Conservation (phyloP, 1,140 invertebrate genomes). For the Orchesella cincta region DNA sequence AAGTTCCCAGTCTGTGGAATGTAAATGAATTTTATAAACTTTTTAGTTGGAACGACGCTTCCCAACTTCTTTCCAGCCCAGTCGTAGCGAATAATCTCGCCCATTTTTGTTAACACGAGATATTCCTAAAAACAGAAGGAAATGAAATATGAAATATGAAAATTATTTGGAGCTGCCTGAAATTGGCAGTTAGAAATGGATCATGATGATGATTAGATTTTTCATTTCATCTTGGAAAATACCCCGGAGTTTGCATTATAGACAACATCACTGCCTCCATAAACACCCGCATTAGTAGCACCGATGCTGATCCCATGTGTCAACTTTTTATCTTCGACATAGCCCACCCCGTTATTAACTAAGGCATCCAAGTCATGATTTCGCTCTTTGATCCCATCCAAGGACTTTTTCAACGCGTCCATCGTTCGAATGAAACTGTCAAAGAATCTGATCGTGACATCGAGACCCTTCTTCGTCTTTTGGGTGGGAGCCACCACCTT, state of each 20-base stretch:
- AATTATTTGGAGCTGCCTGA: neutral
- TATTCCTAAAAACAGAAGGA: slow-evolving; percentile 37
- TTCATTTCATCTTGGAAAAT: no score
- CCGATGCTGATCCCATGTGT: slow-evolving; percentile 45
- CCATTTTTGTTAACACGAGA: slow-evolving; percentile 35
- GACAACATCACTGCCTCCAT: slow-evolving; percentile 40
- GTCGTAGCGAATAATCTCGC: slow-evolving; percentile 38
- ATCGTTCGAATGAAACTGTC: slow-evolving; percentile 40
- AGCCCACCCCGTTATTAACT: slow-evolving; percentile 41
- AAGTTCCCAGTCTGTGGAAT: slow-evolving; percentile 29
- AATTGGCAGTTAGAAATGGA: no score
- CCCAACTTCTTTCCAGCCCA: slow-evolving; percentile 34
- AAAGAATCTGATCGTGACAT: slow-evolving; percentile 38
- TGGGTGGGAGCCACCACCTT: neutral
- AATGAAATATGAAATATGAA: slow-evolving; percentile 15
- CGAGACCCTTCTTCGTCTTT: slow-evolving; percentile 14
- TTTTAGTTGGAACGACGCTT: slow-evolving; percentile 27
- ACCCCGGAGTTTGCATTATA: slow-evolving; percentile 45
- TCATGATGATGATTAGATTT: no score
- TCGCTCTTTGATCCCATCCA: slow-evolving; percentile 30
- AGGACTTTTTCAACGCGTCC: slow-evolving; percentile 36
- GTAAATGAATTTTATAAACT: slow-evolving; percentile 43
- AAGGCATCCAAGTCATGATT: slow-evolving; percentile 32
- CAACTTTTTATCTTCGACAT: slow-evolving; percentile 41
- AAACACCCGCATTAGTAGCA: slow-evolving; percentile 34